These are phyloP conservation scores for Blera fallax DNA, from an alignment of 2,888 invertebrate species.

Conservation along the genomic window DNA sequence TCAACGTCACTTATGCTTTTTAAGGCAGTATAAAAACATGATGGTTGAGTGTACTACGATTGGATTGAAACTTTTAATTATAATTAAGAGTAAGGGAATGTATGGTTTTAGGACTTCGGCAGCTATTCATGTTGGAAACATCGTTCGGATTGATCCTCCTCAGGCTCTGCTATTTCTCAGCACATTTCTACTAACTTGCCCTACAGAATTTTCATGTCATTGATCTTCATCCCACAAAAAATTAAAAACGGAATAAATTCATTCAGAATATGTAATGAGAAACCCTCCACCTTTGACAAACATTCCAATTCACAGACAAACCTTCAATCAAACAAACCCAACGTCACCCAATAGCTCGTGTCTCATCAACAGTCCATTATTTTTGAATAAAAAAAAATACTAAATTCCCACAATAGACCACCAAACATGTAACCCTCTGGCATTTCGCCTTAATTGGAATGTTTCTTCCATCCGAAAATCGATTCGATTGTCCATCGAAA, in stretches of 20 bases:
- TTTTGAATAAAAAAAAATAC: conserved; percentile 17
- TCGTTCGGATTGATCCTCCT: too few relatives aligned
- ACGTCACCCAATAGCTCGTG: conserved; percentile 19
- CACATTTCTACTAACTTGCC: neutral
- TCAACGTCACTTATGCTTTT: too few relatives aligned
- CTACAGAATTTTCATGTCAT: neutral
- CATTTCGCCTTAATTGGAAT: conserved; percentile 56
- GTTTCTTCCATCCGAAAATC: conserved; percentile 8
- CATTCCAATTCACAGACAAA: neutral
- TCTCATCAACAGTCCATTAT: conserved; percentile 60
- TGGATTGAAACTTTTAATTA: too few relatives aligned
- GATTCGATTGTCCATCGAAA: conserved; percentile 36
- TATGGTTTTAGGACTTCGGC: too few relatives aligned
- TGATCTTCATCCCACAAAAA: neutral
- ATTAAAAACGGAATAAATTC: neutral
- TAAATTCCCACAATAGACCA: conserved; percentile 51
- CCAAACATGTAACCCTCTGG: conserved; percentile 60
- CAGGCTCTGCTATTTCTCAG: neutral
- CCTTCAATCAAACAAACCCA: conserved; percentile 29
- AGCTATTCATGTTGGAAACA: too few relatives aligned
- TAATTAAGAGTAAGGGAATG: too few relatives aligned
- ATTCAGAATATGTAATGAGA: neutral
- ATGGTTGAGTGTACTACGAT: too few relatives aligned
- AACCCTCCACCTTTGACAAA: neutral
- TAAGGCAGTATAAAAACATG: too few relatives aligned